These are phyloP conservation scores for Prinia subflava DNA, from an alignment of 2,113 vertebrate species.

Conservation along the genomic window DNA sequence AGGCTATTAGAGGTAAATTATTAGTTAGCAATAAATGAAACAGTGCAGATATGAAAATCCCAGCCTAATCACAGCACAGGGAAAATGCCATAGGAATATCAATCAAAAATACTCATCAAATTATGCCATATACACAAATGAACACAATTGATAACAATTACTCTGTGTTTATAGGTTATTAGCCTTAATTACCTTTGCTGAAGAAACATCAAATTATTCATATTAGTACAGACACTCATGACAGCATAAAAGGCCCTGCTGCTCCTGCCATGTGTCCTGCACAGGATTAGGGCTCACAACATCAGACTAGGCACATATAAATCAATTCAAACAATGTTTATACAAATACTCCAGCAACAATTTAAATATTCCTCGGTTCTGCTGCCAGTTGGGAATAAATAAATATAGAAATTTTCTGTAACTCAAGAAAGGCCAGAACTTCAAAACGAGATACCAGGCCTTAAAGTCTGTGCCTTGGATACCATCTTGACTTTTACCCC, in stretches of 20 bases:
- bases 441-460: background rate
- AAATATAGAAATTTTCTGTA: background rate
- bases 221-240: background rate
- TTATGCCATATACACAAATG: slow-evolving; percentile 7
- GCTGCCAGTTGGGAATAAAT: background rate
- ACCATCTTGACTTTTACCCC: background rate
- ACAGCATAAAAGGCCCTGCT: background rate
- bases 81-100: background rate
- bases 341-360: background rate
- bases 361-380: background rate
- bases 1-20: background rate
- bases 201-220: slow-evolving; percentile 1
- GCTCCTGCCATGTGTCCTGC: background rate
- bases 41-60: background rate
- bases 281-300: background rate
- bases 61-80: background rate
- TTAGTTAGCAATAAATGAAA: slow-evolving; percentile 30
- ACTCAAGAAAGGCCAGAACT: background rate
- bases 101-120: slow-evolving; percentile 30
- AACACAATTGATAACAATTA: slow-evolving; percentile 20
- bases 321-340: background rate
- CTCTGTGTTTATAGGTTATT: slow-evolving; percentile 11
- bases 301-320: background rate
- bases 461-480: background rate
- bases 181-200: slow-evolving; percentile 13